Base-by-base conservation (phyloP, 1,140 invertebrate species). In the Gryllus bimaculatus region DNA sequence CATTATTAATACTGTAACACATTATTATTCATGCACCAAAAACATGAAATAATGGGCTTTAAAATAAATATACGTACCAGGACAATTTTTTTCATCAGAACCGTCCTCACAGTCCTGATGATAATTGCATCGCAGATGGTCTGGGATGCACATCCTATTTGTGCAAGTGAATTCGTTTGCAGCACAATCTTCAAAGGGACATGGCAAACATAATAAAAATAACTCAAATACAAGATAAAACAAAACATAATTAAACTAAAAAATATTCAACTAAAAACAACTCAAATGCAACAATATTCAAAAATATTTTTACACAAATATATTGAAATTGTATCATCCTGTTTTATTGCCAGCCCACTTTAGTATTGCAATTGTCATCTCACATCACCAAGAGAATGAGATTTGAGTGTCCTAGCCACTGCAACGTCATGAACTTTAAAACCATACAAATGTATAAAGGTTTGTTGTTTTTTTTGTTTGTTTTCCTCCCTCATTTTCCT, bases 1-100 rank as follows among this genome's bases (percentile, higher is more conserved):
- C 26, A 39, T 66, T 13, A 66, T 66, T 18, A 10, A 66, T 66
- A 18, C 54, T 18, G 2, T 66, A 66, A 13, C 2, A 66, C 54
- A 66, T 66, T 66, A 66, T 39, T 39, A 39, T 39, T 39, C 26
- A 39, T 39, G 26, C 26, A 39, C 26, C 26, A 39, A 39, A 39
- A 39, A 39, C 26, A 39, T 39, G 26, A 39, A 39, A 39, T 39
- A 39, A 39, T 39, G 26, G 26, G 26, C 26, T 39, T 39, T 39
- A 39, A 39, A 66, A 66, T 7, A 66, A 66, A 18, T 13, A 18
- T 77, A 87, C 90, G 91, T 88, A 92, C 91, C 85, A 86, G 87
- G 87, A 83, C 92, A 93, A 82, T 92, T 87, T 10, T 82, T 83
- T 85, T 94, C 92, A 82, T 95, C 93, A 74, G 91, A 91, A 81